Conservation (phyloP, 2,797 vertebrate species). For the Cynodonichthys magdalenae region DNA sequence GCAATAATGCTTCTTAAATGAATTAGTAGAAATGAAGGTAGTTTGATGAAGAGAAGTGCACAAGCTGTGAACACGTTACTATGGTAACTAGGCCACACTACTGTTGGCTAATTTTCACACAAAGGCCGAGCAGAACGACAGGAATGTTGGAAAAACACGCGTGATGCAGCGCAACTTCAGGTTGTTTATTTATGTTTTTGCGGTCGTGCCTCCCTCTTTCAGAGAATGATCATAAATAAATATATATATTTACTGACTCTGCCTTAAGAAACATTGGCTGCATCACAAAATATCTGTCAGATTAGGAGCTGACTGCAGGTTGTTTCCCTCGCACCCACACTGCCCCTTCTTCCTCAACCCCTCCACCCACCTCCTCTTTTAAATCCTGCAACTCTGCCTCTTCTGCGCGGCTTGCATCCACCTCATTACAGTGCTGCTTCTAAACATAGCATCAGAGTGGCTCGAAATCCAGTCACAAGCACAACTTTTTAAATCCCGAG, state of each 20-base stretch:
- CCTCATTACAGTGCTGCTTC: conserved; percentile 52
- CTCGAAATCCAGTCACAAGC: conserved; percentile 22
- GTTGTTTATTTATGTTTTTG: conserved; percentile 38
- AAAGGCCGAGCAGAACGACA: conserved; percentile 52
- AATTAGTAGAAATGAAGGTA: conserved; percentile 53
- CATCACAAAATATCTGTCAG: conserved; percentile 36
- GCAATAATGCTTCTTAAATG: conserved; percentile 44
- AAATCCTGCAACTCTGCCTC: conserved; percentile 50
- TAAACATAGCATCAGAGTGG: conserved; percentile 52
- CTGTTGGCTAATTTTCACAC: conserved; percentile 57
- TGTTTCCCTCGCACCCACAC: conserved; percentile 62
- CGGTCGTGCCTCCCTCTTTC: background rate
- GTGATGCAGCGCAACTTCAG: conserved; percentile 43
- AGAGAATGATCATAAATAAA: background rate
- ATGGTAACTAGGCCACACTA: conserved; percentile 77
- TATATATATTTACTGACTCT: no score
- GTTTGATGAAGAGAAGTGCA: conserved; percentile 56
- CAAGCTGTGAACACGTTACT: conserved; percentile 68
- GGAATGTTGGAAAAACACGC: conserved; percentile 44
- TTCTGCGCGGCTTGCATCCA: conserved; percentile 41
- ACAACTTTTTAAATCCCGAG: conserved; percentile 15
- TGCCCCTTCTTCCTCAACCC: conserved; percentile 57
- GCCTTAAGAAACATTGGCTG: no score
- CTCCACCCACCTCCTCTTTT: conserved; percentile 63
- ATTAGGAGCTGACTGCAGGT: conserved; percentile 43